Evolutionary conservation across 2,888 invertebrate species (phyloP), one percentile per base, ranked within the genome.

Genomic region (Acronicta aceris): DNA sequence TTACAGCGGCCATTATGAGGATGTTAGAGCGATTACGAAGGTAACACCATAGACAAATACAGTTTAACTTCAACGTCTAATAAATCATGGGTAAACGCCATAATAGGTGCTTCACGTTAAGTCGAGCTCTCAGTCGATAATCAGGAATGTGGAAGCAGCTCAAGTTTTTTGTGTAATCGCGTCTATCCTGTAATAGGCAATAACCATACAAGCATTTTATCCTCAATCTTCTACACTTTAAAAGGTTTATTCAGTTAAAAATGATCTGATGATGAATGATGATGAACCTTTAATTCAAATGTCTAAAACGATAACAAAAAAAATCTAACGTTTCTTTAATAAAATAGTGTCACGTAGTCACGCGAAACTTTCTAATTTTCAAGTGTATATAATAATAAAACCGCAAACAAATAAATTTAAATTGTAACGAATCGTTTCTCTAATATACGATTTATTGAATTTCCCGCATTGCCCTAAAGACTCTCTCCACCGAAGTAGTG

Each of bases 371-470:
- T 5, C 4, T 49, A 33, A 62, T 2, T 4, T 17, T 15, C 33
- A 25, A 55, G 30, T 49, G 40, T 36, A 41, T 36, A 46, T 16
- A 58, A 30, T 25, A 51, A 59, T 47, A 38, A 66, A 68, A 64
- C 63, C 38, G 25, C 58, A 56, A 36, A 51, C 46, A 68, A 63
- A 59, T 65, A 69, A 62, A 68, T 65, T 65, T 53, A 64, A 74
- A 78, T 66, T 57, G 64, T 69, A 71, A 79, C 73, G 76, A 81
- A 83, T 78, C 71, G 71, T 60, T 79, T 72, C 49, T 62, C 65
- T 76, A 62, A 78, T 77, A 76, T 76, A 79, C 74, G 81, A 81
- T 79, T 79, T 74, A 83, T 81, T 81, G 77, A 82, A 80, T 70
- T 71, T 79, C 81, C 77, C 79, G 75, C 75, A 81, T 79, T 71